A percentile compares a stretch with the other conserved stretches of the same genome.
Conservation (phyloP, 2,113 vertebrate species). For the Heterotilapia buettikoferi region DNA sequence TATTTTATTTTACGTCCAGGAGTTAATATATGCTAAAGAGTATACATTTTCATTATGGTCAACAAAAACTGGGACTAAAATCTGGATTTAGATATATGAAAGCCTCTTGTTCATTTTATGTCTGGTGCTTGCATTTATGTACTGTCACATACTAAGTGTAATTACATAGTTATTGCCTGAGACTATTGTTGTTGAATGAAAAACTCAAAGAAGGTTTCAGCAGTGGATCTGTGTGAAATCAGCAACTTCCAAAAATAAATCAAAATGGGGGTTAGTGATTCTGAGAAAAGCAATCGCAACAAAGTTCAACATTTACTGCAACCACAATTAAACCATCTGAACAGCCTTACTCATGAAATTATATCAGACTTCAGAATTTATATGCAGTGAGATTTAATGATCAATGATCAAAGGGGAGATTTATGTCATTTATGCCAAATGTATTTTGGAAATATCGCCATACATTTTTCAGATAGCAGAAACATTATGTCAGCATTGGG, state of each 20-base stretch:
- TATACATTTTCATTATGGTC: background rate
- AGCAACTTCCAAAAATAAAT: background rate
- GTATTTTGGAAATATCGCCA: background rate
- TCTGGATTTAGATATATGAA: background rate
- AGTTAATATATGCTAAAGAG: background rate
- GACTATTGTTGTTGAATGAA: background rate
- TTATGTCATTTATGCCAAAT: background rate
- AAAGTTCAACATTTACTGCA: background rate
- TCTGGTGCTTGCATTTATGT: background rate
- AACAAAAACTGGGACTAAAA: background rate
- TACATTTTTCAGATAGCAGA: background rate
- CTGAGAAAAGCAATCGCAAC: background rate
- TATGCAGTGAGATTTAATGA: background rate
- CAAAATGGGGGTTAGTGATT: background rate
- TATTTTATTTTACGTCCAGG: rapidly evolving
- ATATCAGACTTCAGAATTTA: background rate
- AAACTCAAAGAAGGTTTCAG: background rate
- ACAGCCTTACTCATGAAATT: background rate
- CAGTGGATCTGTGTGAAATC: background rate
- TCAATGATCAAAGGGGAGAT: background rate
- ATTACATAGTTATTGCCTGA: background rate
- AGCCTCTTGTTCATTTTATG: background rate
- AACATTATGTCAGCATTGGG: background rate
- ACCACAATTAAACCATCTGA: background rate
- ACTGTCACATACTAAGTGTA: background rate